phyloP scores from a whole-genome alignment of 2,888 invertebrate species.

The Achlya flavicornis region DNA sequence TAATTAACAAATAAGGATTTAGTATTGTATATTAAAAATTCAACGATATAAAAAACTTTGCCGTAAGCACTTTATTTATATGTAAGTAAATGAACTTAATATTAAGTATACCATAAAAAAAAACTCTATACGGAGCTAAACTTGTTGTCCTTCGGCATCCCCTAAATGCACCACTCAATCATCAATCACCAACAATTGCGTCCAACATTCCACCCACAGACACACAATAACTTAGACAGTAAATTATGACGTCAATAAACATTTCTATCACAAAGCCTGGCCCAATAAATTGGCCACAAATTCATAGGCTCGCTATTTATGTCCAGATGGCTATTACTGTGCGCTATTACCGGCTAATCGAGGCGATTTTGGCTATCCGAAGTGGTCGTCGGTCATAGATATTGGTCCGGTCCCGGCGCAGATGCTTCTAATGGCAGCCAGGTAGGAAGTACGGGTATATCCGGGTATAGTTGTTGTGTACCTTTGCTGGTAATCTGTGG shows the following conservation, averaged over 20 bases:
- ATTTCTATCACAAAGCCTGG: constrained; percentile 16
- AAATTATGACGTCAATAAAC: constrained; percentile 2
- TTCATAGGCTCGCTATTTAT: constrained; percentile 54
- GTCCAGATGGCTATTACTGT: constrained; percentile 45
- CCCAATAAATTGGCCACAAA: constrained; percentile 47
- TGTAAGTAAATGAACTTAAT: no score
- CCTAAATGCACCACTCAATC: no score
- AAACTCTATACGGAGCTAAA: no score
- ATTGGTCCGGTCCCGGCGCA: constrained; percentile 32
- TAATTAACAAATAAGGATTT: no score
- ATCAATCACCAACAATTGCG: neutral
- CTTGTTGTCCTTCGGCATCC: no score
- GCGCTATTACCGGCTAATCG: constrained; percentile 63
- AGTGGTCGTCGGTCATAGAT: constrained; percentile 29
- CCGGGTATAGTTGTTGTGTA: neutral
- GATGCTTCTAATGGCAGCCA: constrained; percentile 35
- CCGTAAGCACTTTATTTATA: no score
- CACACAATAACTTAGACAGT: neutral
- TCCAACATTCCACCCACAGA: constrained; percentile 14
- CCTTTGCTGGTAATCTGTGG: neutral
- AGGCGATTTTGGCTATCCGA: constrained; percentile 35
- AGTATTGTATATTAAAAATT: no score
- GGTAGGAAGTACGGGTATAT: constrained; percentile 23
- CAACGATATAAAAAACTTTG: no score
- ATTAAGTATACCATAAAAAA: no score